Base-by-base conservation (phyloP, 2,888 invertebrate species). In the Perizoma affinitatum region DNA sequence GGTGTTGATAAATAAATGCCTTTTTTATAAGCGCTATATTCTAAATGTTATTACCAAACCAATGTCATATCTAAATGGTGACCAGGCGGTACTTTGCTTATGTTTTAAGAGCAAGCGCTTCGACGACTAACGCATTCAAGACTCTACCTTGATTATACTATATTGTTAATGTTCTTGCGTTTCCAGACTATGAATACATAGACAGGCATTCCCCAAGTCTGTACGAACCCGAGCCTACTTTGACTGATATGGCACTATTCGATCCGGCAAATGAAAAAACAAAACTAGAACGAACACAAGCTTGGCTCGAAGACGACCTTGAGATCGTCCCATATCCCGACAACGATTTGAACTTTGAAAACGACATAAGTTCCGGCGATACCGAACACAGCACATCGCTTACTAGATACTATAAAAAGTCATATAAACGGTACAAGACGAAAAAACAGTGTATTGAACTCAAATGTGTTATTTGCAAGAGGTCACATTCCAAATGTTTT, bases 241-340 rank as follows among this genome's bases (percentile, higher is more conserved):
- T 52, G 38, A 51, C 49, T 6, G 63, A 58, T 11, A 52, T 59
- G 45, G 49, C 54, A 11, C 38, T 59, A 6, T 56, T 42, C 51
- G 41, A 67, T 38, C 35, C 55, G 33, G 45, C 44, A 9, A 56
- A 65, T 40, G 71, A 72, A 11, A 70, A 73, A 54, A 71, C 72
- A 3, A 74, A 74, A 49, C 57, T 81, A 7, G 75, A 82, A 65
- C 75, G 82, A 63, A 81, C 80, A n/a, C 75, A 81, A 66, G 79
- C 78, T 22, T 86, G 86, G 85, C 66, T 84, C 6, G 76, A 83
- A 51, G 78, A 76, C 35, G 82, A 85, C 45, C 64, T 75, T 3
- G 76, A 79, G 54, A 59, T 69, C 5, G 69, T 71, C 4, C 61
- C 73, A 7, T 79, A 73, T 68, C 66, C 71, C 5, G 59, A 75